Evolutionary conservation across 53 echinoderm and acorn worm genomes (phyloP).

Genomic region (Echinarachnius parma): DNA sequence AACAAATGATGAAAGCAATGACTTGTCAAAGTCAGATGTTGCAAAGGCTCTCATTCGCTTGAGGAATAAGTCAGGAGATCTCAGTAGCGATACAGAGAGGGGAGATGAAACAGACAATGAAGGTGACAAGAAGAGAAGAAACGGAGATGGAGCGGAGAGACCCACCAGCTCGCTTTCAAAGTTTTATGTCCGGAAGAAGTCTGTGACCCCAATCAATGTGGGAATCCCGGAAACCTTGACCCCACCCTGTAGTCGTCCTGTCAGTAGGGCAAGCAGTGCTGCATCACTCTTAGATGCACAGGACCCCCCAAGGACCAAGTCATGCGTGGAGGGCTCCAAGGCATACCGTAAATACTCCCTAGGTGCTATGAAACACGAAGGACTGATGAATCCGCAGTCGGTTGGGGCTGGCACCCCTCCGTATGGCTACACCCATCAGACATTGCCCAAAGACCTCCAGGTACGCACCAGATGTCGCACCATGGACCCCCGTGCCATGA

Average conservation of each 20-base stretch:
- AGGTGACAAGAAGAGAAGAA: slow-evolving; percentile 35
- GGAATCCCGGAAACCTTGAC: slow-evolving; percentile 39
- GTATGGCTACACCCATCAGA: slow-evolving; percentile 23
- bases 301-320: slow-evolving; percentile 20
- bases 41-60: slow-evolving; percentile 2
- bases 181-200: slow-evolving; percentile 74
- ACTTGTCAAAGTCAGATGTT: slow-evolving; percentile 20
- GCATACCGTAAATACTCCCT: slow-evolving; percentile 31
- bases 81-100: slow-evolving; percentile 30
- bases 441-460: slow-evolving; percentile 38
- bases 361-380: slow-evolving; percentile 42
- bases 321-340: slow-evolving; percentile 9
- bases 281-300: slow-evolving; percentile 37
- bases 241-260: slow-evolving; percentile 45
- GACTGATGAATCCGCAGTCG: no score
- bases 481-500: slow-evolving; percentile 35
- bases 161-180: slow-evolving; percentile 76
- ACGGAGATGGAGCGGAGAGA: slow-evolving; percentile 26
- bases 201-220: slow-evolving; percentile 33
- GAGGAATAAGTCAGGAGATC: slow-evolving; percentile 19
- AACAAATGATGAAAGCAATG: slow-evolving; percentile 31
- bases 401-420: slow-evolving; percentile 8
- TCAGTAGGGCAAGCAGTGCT: slow-evolving; percentile 44
- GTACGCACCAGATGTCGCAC: slow-evolving; percentile 18
- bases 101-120: slow-evolving; percentile 33